Base-by-base conservation (phyloP, 2,888 invertebrate genomes). In the Unio delphinus region DNA sequence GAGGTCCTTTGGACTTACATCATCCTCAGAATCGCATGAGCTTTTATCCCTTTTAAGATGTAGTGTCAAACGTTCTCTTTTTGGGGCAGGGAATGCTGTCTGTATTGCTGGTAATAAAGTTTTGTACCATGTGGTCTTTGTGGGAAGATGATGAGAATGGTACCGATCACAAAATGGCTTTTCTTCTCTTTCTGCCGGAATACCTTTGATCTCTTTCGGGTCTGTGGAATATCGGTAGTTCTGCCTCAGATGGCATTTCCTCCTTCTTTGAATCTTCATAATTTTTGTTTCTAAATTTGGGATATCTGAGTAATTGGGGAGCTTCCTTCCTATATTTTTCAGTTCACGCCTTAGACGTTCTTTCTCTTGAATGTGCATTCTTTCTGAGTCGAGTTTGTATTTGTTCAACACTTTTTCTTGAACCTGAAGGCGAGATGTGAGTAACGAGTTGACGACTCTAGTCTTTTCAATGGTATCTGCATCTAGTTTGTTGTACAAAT, bases 401-500 rank as follows among this genome's bases (percentile, higher is more conserved):
- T 83, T 83, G 58, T 64, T 65, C 11, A 85, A 73, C 61, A 84
- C 74, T 57, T 75, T 80, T 69, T 83, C 78, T 64, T 85, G 82
- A 15, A 83, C 65, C 18, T 64, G 55, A 20, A 83, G 75, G 60
- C 78, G 73, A 58, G 79, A 66, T 54, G 75, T 76, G 23, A 85
- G 72, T 60, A 81, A 75, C 1, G 80, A 70, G 75, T 85, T 85
- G 34, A 81, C 67, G 45, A 84, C 84, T 57, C 82, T 72, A 0
- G 85, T 86, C 67, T 74, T 79, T 72, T 84, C 83, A 26, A 82
- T 80, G 15, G 79, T 74, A 18, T 80, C 80, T 1, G 85, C 85
- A 68, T 86, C 85, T 66, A 84, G 74, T 55, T 81, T 80, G 73
- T 82, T 84, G 69, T 81, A 84, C 55, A 83, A 81, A 67, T 86